Base-by-base conservation (phyloP, 2,113 vertebrate genomes). In the Rhineura floridana region DNA sequence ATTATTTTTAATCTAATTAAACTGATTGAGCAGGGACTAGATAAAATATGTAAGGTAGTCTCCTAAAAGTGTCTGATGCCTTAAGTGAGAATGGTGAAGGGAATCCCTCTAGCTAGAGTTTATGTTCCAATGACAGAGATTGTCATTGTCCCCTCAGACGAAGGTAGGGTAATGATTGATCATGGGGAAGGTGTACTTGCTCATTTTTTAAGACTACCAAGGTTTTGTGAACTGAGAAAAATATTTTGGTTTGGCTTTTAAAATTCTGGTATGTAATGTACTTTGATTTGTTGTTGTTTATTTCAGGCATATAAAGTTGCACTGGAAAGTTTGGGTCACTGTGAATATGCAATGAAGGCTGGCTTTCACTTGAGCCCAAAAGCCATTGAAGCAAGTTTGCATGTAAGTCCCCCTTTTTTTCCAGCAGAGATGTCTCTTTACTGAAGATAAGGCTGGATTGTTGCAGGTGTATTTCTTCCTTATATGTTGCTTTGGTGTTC, bases 331-430 rank as follows among this genome's bases (percentile, higher is more conserved):
- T 96, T 99, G 95, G 99, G 98, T 88, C 98, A 99, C 94, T 98
- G 98, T 97, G 99, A 99, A 96, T 99, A 99, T 52, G 98, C 98
- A 77, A 98, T 99, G 96, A 99, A 99, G 96, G 98, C 98, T 65
- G 99, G 98, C 91, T 99, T 99, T 97, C 98, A 99, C 94, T 96
- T 99, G 90, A 99, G 98, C 93, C 98, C 99, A 89, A 99, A 99
- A 96, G 97, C 98, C 83, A 98, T 98, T 91, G 99, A 99, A 97
- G 97, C 96, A 78, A 98, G 98, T 93, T 97, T 99, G 93, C 98
- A 99, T 98, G 99, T 99, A 97, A 65, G 88, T 52, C 48, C 92
- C 76, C 30, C 6, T 69, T 23, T 55, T 87, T n/a, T 12, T 75
- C 76, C 84, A 82, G 50, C 28, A 87, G 84, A 65, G 62, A 67